Base-by-base conservation (phyloP, 1,140 invertebrate species). In the Melipona quadrifasciata region DNA sequence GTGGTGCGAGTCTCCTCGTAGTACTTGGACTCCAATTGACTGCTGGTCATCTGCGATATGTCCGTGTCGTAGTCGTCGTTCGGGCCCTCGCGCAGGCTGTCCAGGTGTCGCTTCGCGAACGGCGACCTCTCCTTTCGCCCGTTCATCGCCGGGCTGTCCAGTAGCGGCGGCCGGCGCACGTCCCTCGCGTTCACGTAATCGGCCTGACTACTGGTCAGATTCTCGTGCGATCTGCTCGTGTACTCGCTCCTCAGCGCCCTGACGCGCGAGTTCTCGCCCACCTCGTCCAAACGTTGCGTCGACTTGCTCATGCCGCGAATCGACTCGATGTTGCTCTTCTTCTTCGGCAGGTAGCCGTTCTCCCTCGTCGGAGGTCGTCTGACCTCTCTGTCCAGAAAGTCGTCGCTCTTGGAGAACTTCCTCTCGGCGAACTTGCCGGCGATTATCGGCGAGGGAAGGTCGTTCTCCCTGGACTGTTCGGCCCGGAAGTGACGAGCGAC, bases 1-100 rank as follows among this genome's bases (percentile, higher is more conserved):
- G 90, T 94, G 6, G 90, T 94, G 51, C 92, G 90, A 2, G 92
- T 94, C 78, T 94, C 93, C 27, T 93, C 93, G 81, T 93, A 93
- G n/a, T 93, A 94, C 78, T 93, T 94, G 0, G 91, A 92, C 39
- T 94, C 94, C 8, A 94, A 31, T 34, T 94, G 93, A 58, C 93
- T 94, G 79, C 91, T 94, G 0, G 93, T 94, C 73, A 93, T 75
- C 58, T 95, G 94, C 0, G 93, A 95, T 61, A 95, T 95, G 39
- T 95, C 94, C 0, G 94, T 95, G 75, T 95, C 93, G 67, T 94
- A 95, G 39, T 94, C 94, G 68, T 95, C 94, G 67, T 93, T 93
- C 0, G 93, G 91, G 0, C 90, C 90, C 61, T 94, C 93, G 24
- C 91, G 88, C 5, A 94, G 72, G 58, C 93, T 91, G 16, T 93